A percentile compares a stretch with the other conserved stretches of the same genome.
Conservation (phyloP, 2,797 vertebrate species). For the Takifugu rubripes region DNA sequence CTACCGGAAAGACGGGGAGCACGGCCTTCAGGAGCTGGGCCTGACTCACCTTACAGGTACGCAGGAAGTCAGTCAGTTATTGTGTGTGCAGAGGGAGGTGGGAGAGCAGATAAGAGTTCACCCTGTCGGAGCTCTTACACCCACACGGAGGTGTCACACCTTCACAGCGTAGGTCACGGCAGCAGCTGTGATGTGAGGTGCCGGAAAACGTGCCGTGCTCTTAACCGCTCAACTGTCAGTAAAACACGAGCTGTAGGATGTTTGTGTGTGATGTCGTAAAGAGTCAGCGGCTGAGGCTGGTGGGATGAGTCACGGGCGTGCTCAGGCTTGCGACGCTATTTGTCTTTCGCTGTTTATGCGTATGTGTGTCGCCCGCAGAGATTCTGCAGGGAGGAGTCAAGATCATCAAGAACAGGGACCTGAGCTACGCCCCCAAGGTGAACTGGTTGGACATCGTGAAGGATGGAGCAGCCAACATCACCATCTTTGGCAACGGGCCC, state of each 20-base stretch:
- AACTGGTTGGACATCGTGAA: slow-evolving; percentile 92
- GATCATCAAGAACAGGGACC: slow-evolving; percentile 85
- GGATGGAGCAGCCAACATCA: slow-evolving; percentile 63
- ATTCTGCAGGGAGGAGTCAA: slow-evolving; percentile 89
- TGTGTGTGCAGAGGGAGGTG: slow-evolving; percentile 35
- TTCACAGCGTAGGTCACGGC: slow-evolving; percentile 22
- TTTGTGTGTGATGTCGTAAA: slow-evolving; percentile 46
- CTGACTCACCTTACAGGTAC: slow-evolving; percentile 92
- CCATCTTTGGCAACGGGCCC: slow-evolving; percentile 78
- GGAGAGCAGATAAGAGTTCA: slow-evolving; percentile 29
- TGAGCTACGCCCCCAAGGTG: slow-evolving; percentile 84
- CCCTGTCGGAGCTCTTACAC: slow-evolving; percentile 46
- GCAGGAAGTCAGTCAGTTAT: neutral
- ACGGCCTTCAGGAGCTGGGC: slow-evolving; percentile 91
- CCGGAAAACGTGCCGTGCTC: slow-evolving; percentile 41
- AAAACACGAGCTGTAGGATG: slow-evolving; percentile 42
- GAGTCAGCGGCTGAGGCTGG: slow-evolving; percentile 10
- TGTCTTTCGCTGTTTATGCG: slow-evolving; percentile 37
- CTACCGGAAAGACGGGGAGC: slow-evolving; percentile 89
- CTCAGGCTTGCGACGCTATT: slow-evolving; percentile 37
- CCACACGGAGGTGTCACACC: slow-evolving; percentile 51
- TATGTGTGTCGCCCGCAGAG: slow-evolving; percentile 72
- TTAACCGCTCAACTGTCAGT: slow-evolving; percentile 53
- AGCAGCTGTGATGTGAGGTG: slow-evolving; percentile 25
- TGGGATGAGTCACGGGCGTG: slow-evolving; percentile 50